These are phyloP conservation scores for Andinoacara biseriatus DNA, from an alignment of 2,113 vertebrate genomes.

Conservation along the genomic window DNA sequence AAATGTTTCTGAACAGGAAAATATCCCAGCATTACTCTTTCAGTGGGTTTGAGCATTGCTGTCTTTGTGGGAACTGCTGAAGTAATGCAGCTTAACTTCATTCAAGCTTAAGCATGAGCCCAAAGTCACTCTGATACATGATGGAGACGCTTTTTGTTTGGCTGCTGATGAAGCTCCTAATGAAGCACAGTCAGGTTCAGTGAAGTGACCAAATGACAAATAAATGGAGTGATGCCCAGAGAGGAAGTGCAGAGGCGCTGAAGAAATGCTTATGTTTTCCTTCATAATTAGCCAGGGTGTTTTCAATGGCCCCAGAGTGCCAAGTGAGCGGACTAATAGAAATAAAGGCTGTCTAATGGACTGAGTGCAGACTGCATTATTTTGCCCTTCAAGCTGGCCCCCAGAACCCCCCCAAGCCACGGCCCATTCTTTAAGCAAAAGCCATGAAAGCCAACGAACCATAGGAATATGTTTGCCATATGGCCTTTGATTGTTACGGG, in stretches of 20 bases:
- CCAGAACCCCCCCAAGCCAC: conserved; percentile 35
- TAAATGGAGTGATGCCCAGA: conserved; percentile 8
- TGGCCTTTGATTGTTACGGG: conserved; percentile 78
- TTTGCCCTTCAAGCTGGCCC: conserved; percentile 67
- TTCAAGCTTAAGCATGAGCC: conserved; percentile 12
- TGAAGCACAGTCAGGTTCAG: conserved; percentile 36
- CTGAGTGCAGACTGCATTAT: conserved; percentile 72
- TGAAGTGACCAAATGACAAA: conserved; percentile 47
- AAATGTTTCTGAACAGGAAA: conserved; percentile 45
- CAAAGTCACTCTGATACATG: conserved; percentile 57
- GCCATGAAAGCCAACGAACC: conserved; percentile 81
- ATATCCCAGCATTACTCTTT: conserved; percentile 40
- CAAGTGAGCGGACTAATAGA: conserved; percentile 71
- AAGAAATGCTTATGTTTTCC: conserved; percentile 66
- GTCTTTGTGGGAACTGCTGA: conserved; percentile 25
- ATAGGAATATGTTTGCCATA: conserved; percentile 83
- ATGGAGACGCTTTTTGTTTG: conserved; percentile 47
- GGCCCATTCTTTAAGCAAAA: conserved; percentile 75
- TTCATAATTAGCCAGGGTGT: conserved; percentile 67
- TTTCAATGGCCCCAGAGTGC: conserved; percentile 69
- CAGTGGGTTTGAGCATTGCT: background rate
- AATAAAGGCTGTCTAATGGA: conserved; percentile 79
- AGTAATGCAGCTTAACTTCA: conserved; percentile 26
- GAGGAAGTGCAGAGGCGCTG: conserved; percentile 12
- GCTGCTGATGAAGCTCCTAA: conserved; percentile 18